Percentiles rank a stretch among this genome's conserved stretches.
Evolutionary conservation across 2,113 vertebrate species (phyloP).

Genomic region (Thomomys bottae): DNA sequence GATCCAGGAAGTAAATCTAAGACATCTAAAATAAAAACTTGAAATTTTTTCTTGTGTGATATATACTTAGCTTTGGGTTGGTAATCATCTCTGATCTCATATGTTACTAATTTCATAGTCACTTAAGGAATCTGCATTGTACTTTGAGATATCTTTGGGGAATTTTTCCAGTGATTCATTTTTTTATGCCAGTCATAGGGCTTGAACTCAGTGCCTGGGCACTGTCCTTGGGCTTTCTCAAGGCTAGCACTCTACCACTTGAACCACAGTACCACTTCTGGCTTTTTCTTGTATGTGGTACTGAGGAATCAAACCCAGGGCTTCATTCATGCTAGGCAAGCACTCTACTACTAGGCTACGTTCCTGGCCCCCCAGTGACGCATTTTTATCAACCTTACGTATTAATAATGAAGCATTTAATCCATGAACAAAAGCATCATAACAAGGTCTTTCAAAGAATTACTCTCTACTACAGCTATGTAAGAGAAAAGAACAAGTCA

Average conservation of each 20-base stretch:
- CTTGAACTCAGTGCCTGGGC: too few species aligned
- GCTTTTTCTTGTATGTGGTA: too few species aligned
- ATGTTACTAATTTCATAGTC: conserved; percentile 9
- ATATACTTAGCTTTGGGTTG: neutral
- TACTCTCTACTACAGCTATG: conserved; percentile 34
- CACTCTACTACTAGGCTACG: too few species aligned
- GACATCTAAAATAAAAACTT: neutral
- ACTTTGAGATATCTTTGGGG: neutral
- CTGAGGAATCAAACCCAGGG: too few species aligned
- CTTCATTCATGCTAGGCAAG: too few species aligned
- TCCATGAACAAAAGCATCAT: conserved; percentile 41
- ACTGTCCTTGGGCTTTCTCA: too few species aligned
- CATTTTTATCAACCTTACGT: neutral
- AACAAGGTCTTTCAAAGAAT: conserved; percentile 26
- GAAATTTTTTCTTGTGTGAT: neutral
- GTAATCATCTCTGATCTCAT: neutral
- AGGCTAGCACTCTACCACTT: too few species aligned
- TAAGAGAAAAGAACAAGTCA: conserved; percentile 15
- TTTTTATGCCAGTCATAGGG: too few species aligned
- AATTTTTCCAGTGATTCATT: neutral
- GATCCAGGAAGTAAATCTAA: neutral
- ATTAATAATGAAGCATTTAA: conserved; percentile 37
- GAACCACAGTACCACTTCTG: too few species aligned
- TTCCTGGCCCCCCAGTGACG: too few species aligned
- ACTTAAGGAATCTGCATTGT: neutral